A percentile compares a stretch with the other conserved stretches of the same genome.
Conservation (phyloP, 2,888 invertebrate genomes). For the Allolobophora icterica region DNA sequence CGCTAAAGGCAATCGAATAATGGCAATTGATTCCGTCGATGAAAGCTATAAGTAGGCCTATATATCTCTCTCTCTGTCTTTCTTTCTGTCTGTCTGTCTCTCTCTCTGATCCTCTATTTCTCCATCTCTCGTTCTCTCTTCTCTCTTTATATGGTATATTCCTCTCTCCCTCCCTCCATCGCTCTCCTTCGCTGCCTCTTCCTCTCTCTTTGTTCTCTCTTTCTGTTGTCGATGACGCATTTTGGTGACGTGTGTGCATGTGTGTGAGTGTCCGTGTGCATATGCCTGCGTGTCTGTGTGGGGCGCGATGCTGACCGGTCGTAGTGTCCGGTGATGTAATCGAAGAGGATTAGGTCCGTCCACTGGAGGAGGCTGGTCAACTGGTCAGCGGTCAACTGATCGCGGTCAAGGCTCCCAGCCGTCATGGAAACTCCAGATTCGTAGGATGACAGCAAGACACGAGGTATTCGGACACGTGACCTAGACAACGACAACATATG, state of each 20-base stretch:
- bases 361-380: conserved; percentile 61
- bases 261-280: neutral
- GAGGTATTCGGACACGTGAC: conserved; percentile 53
- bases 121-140: neutral
- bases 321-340: conserved; percentile 65
- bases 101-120: neutral
- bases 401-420: conserved; percentile 44
- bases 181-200: neutral
- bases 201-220: neutral
- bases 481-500: conserved; percentile 14
- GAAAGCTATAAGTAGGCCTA: no score
- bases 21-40: neutral
- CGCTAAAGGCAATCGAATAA: neutral
- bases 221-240: no score
- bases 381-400: conserved; percentile 46
- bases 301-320: conserved; percentile 58
- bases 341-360: conserved; percentile 64
- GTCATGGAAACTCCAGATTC: conserved; percentile 51
- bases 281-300: neutral
- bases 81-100: no score
- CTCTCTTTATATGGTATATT: no score
- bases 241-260: neutral
- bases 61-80: no score
- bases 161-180: neutral
- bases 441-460: conserved; percentile 55